Base-by-base conservation (phyloP, 2,888 invertebrate species). In the Drosophila monieri region DNA sequence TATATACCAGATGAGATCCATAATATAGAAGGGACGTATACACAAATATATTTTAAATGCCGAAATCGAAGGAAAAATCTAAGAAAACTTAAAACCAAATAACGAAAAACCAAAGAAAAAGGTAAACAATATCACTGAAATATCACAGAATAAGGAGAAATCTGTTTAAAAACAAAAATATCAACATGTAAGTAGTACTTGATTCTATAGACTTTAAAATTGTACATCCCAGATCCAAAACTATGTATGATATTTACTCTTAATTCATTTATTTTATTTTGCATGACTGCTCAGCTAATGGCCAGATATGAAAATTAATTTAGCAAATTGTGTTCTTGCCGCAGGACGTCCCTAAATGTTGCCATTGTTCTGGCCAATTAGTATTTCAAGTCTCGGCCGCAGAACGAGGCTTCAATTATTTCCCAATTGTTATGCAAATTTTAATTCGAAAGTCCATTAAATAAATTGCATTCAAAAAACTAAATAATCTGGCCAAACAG, bases 371-470 rank as follows among this genome's bases (percentile, higher is more conserved):
- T 27, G 41, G 30, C 12, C 32, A 43, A 58, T 41, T 41, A 43
- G 25, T 41, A 32, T n/a, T 25, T 41, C 4, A 25, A 47, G 30
- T 32, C 15, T 21, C 21, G n/a, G 47, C n/a, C 25, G 15, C 39
- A 30, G 6, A 15, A 15, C 18, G 4, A 21, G 21, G 25, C 15
- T 8, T 25, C 21, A 59, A 62, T 61, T 49, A 27, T 10, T 2
- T 23, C 27, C 18, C 66, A 27, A 65, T 64, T 64, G 44, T 51
- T 46, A 44, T 35, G 62, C 51, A 65, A 64, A 55, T 57, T 57
- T 14, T 14, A 4, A 21, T 21, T 15, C 10, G n/a, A 18, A 39
- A 57, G 21, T 49, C 25, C 49, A 49, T 49, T 62, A 21, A 43
- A 48, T 27, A 15, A 64, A 44, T 51, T 49, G 27, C 15, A 35